Evolutionary conservation across 2,797 vertebrate species (phyloP).

Genomic region (Neosalanx taihuensis): DNA sequence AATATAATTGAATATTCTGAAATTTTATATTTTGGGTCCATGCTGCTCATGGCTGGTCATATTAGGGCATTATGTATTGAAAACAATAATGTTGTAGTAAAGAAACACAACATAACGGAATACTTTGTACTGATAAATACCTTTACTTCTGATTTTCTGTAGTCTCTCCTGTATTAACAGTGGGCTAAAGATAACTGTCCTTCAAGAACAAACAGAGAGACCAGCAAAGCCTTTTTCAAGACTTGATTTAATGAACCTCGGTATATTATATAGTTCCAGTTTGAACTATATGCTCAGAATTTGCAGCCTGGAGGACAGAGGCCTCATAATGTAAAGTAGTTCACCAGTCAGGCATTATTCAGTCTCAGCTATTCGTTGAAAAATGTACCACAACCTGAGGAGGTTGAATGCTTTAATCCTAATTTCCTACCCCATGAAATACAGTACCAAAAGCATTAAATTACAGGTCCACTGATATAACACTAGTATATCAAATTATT

Average conservation of each 20-base stretch:
- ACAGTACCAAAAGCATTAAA: not conserved
- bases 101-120: not conserved
- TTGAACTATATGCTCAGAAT: too few species aligned
- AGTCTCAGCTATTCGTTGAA: not conserved
- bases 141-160: not conserved
- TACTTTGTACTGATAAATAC: not conserved
- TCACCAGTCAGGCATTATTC: not conserved
- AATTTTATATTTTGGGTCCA: too few species aligned
- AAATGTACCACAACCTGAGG: not conserved
- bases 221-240: not conserved
- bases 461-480: not conserved
- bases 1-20: not conserved
- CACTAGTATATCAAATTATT: not conserved
- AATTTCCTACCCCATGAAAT: not conserved
- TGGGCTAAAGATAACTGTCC: not conserved
- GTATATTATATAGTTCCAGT: too few species aligned
- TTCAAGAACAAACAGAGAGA: not conserved
- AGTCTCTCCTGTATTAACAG: not conserved
- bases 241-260: too few species aligned
- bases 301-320: not conserved
- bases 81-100: not conserved
- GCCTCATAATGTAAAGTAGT: not conserved
- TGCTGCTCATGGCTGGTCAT: too few species aligned
- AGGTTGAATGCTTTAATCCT: not conserved
- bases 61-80: not conserved